These are phyloP conservation scores for Aphidius colemani DNA, from an alignment of 2,888 invertebrate species.

Conservation along the genomic window DNA sequence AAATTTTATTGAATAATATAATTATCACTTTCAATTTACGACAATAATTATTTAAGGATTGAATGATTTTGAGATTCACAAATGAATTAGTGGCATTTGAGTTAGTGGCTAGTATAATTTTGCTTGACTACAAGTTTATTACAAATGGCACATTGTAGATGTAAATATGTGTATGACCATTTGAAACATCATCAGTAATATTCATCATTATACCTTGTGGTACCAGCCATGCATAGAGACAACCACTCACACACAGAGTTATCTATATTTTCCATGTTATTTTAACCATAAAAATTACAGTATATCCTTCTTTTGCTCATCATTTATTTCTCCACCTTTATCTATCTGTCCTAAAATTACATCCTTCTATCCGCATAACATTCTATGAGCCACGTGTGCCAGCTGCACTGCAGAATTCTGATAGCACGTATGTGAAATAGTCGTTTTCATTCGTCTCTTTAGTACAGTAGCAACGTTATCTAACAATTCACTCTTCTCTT, in stretches of 20 bases:
- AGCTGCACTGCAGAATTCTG: slow-evolving; percentile 54
- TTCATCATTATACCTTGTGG: slow-evolving; percentile 35
- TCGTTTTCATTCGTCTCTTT: slow-evolving; percentile 41
- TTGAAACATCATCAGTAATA: too few species aligned
- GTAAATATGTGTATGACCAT: too few species aligned
- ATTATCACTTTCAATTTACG: too few species aligned
- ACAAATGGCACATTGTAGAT: too few species aligned
- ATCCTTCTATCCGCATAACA: not conserved
- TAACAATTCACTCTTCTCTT: slow-evolving; percentile 10
- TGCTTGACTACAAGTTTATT: too few species aligned
- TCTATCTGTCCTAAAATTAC: not conserved
- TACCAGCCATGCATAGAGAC: slow-evolving; percentile 35
- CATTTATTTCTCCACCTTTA: not conserved
- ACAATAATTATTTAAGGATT: too few species aligned
- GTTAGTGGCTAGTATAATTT: too few species aligned
- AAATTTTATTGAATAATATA: too few species aligned
- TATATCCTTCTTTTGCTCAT: too few species aligned
- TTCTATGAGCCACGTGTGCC: slow-evolving; percentile 37
- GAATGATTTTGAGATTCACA: too few species aligned
- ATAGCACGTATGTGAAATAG: slow-evolving; percentile 45
- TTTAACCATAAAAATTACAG: slow-evolving; percentile 18
- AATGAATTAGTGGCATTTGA: too few species aligned
- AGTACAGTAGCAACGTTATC: slow-evolving; percentile 4
- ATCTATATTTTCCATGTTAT: slow-evolving; percentile 56
- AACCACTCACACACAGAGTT: slow-evolving; percentile 47